Conservation (phyloP, 2,113 vertebrate genomes). For the human (Homo sapiens) region GRCh38 chr18:68843501-68844000, state of each 20-base stretch:
- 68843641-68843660: not conserved
- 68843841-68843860: not conserved
- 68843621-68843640: not conserved
- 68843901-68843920: not conserved
- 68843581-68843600: not conserved
- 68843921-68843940: not conserved
- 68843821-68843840: conserved; percentile 14
- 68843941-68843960: not conserved
- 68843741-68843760: not conserved
- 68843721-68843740: not conserved
- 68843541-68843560: not conserved
- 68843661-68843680: not conserved
- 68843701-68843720: not conserved
- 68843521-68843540: not conserved
- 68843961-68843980: not conserved
- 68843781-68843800: not conserved
- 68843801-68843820: not conserved
- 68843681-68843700: not conserved
- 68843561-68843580: not conserved
- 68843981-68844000: not conserved
- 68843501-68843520: not conserved
- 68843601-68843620: not conserved
- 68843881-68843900: conserved; percentile 36
- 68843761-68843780: not conserved
- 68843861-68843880: conserved; percentile 13